These are phyloP conservation scores for Calosoma granatense DNA, from an alignment of 1,140 invertebrate genomes.

Conservation along the genomic window DNA sequence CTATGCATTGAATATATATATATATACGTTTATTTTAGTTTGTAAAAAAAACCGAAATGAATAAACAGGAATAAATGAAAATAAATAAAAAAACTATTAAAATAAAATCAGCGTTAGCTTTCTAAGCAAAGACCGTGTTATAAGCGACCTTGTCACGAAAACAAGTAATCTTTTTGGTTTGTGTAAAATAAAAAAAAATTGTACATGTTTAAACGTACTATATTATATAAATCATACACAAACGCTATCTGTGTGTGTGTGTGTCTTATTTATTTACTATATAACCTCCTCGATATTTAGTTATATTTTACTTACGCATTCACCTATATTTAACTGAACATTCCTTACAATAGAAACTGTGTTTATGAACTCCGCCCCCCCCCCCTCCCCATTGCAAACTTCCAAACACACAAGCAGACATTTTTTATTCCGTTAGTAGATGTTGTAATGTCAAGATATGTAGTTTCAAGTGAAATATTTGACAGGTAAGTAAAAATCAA, in stretches of 20 bases:
- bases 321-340: too few species aligned
- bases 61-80: background rate
- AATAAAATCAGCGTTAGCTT: slow-evolving; percentile 18
- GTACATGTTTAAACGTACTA: slow-evolving; percentile 7
- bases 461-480: too few species aligned
- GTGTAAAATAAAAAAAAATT: slow-evolving; percentile 14
- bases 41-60: background rate
- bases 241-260: slow-evolving; percentile 1
- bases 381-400: too few species aligned
- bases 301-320: background rate
- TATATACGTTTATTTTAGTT: slow-evolving; percentile 13
- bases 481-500: too few species aligned
- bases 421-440: too few species aligned
- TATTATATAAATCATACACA: slow-evolving; percentile 4
- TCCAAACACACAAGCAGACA: too few species aligned
- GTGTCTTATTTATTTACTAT: too few species aligned
- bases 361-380: too few species aligned
- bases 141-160: slow-evolving; percentile 35
- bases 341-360: too few species aligned
- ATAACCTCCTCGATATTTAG: too few species aligned
- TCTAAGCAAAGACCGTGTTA: slow-evolving; percentile 24
- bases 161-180: slow-evolving; percentile 14
- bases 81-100: slow-evolving; percentile 11
- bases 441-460: too few species aligned
- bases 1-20: too few species aligned